A percentile compares a stretch with the other conserved stretches of the same genome.
Conservation (phyloP, 2,113 vertebrate genomes). For the Zosterops borbonicus region DNA sequence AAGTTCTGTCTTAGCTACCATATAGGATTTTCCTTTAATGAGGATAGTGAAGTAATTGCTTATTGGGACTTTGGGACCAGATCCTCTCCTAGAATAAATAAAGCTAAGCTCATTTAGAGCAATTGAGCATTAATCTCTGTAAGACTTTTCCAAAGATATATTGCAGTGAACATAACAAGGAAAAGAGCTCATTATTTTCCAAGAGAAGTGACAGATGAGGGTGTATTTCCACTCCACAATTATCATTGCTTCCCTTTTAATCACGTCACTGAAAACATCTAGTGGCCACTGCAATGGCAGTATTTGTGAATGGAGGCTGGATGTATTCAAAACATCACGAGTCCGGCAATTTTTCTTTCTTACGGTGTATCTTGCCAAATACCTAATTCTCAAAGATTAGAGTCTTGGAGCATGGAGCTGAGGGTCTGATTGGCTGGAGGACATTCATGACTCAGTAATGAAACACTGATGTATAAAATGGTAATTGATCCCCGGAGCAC, state of each 20-base stretch:
- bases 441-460: constrained; percentile 42
- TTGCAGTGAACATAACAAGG: neutral
- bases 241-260: neutral
- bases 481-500: constrained; percentile 55
- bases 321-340: constrained; percentile 3
- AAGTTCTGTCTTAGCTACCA: neutral
- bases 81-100: constrained; percentile 51
- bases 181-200: constrained; percentile 51
- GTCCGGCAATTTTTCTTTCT: neutral
- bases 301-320: constrained; percentile 38
- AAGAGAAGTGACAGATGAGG: constrained; percentile 30
- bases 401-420: constrained; percentile 10
- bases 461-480: constrained; percentile 67
- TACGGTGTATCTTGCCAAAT: constrained; percentile 18
- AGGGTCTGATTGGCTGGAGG: constrained; percentile 58
- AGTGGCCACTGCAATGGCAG: neutral
- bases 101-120: constrained; percentile 52
- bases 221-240: neutral
- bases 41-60: neutral
- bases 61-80: neutral
- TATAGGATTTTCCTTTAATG: constrained; percentile 26
- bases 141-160: constrained; percentile 32
- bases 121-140: constrained; percentile 45
- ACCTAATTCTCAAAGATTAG: constrained; percentile 61
- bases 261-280: neutral